phyloP scores from a whole-genome alignment of 2,888 invertebrate species.

The Abrostola triplasia region DNA sequence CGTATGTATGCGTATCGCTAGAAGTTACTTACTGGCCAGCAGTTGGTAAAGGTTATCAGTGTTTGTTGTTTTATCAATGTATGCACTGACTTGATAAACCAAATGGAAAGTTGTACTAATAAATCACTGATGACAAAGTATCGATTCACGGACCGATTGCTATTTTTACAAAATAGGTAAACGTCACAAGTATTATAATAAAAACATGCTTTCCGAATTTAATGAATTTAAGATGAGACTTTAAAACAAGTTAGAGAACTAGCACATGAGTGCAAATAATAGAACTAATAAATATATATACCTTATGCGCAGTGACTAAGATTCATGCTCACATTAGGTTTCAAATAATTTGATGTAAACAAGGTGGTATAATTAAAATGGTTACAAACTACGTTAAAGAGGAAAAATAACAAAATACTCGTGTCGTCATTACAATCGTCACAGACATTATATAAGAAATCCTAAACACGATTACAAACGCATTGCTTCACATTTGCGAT shows the following conservation, averaged over 20 bases:
- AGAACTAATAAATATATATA: not conserved
- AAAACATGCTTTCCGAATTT: not conserved
- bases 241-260: constrained; percentile 21
- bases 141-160: constrained; percentile 15
- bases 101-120: constrained; percentile 47
- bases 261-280: not conserved
- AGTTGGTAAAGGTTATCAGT: constrained; percentile 47
- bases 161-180: constrained; percentile 6
- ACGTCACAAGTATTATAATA: constrained; percentile 2
- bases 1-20: constrained; percentile 15
- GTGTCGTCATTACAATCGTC: constrained; percentile 18
- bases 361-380: constrained; percentile 13
- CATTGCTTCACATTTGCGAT: constrained; percentile 51
- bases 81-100: constrained; percentile 43
- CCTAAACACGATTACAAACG: constrained; percentile 45
- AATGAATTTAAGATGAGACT: constrained; percentile 1
- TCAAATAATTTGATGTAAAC: constrained; percentile 24
- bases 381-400: constrained; percentile 16
- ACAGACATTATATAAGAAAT: constrained; percentile 42
- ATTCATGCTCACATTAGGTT: constrained; percentile 26
- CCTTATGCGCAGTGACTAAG: constrained; percentile 15
- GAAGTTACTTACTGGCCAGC: constrained; percentile 33
- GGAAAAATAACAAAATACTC: constrained; percentile 19
- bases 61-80: constrained; percentile 49
- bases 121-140: constrained; percentile 25